Evolutionary conservation across 2,888 invertebrate genomes (phyloP), one percentile per base, ranked within the genome.

Genomic region (Drosophila basisetae): DNA sequence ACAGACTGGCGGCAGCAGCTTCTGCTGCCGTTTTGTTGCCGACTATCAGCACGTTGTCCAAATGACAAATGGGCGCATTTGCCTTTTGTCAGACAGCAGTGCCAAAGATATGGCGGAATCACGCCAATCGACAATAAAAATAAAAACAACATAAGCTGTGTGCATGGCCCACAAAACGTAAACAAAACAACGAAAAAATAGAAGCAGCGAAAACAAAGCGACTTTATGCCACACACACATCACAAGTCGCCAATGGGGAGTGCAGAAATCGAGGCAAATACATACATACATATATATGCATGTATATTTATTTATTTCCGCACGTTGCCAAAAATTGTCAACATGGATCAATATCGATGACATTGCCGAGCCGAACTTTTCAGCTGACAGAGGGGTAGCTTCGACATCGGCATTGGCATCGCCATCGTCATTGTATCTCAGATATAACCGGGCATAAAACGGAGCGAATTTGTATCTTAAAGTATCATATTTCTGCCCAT

Each of bases 51-150:
- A 72, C 83, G 91, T 84, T 80, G 84, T 84, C 88, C 73, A 76
- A 82, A 89, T 90, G 91, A 91, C 91, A 89, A 91, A 91, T 91
- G 88, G 78, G 80, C 72, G 75, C 89, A 78, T 89, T 91, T 89
- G 89, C 83, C 83, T 84, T 78, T 85, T 76, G 80, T 73, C 77
- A 75, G 80, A 64, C 71, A 55, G 50, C 35, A 67, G 47, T 25
- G 68, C 56, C 76, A 69, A 78, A 78, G 89, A 84, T 86, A 75
- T 83, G 78, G 69, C 75, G 39, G 55, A 71, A 72, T 88, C 89
- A 85, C 88, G 84, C 64, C 78, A 82, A 64, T 67, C 67, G 81
- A 72, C 88, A 78, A 82, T 89, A 82, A 89, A 87, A 91, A 87
- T 52, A 71, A 68, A 59, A 41, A n/a, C 25, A 50, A 59, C 33